Base-by-base conservation (phyloP, 2,888 invertebrate genomes). In the Sinhomidia bicolor region DNA sequence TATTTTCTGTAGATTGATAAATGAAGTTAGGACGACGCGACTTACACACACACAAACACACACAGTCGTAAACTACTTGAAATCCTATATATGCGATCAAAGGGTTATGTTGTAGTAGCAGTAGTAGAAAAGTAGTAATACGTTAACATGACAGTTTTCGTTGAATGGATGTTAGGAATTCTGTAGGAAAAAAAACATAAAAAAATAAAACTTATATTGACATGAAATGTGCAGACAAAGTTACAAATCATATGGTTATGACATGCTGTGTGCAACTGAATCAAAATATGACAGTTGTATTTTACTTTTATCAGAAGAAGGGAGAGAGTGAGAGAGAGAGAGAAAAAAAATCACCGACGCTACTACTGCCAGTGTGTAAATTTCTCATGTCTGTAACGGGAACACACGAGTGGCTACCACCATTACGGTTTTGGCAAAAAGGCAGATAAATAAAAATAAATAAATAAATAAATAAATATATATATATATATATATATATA, bases 211-310 rank as follows among this genome's bases (percentile, higher is more conserved):
- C 57, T 41, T 60, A 57, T 20, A 17, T 26, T 84, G 74, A 76
- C 85, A 65, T 78, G 85, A 85, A 85, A 62, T 85, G 85, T 44
- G 85, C 65, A n/a, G n/a, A 60, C 51, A 78, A 85, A 76, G 85
- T 85, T 85, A 65, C 85, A 85, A 85, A 85, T 85, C 65, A 78
- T 74, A 74, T 71, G 83, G 36, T 14, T 83, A 71, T 71, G 71
- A 78, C 78, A 78, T 65, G 54, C 62, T 78, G 36, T 62, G 36
- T 29, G 32, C 44, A 78, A 85, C 32, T 85, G 85, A 85, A 85
- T 85, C 62, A 57, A 76, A 76, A 36, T 26, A 62, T 78, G 65
- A 65, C 85, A 65, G 65, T 71, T 71, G 54, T 71, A 36, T 57
- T 71, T 83, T 71, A 74, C 44, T 57, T 60, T 79, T 78, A 62